Percentiles rank a stretch among this genome's conserved stretches.
Evolutionary conservation across 2,113 vertebrate genomes (phyloP).

Genomic region (Sterrhoptilus dennistouni): DNA sequence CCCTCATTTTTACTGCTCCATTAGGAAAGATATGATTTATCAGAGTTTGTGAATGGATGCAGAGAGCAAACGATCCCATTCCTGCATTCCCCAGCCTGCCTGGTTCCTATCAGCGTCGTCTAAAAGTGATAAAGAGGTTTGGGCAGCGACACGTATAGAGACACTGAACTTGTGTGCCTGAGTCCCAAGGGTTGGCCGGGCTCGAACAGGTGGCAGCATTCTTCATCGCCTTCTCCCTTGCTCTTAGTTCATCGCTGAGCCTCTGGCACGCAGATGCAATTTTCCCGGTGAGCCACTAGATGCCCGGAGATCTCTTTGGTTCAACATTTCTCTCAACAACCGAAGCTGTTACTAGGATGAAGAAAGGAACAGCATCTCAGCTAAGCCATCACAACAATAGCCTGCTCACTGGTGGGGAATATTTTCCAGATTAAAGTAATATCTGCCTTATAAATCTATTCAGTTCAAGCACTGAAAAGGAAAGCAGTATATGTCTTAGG

Average conservation of each 20-base stretch:
- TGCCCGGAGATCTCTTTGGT: constrained; percentile 47
- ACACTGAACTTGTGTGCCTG: background rate
- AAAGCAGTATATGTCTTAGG: background rate
- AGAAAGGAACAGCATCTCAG: background rate
- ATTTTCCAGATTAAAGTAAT: constrained; percentile 27
- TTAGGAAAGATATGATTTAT: background rate
- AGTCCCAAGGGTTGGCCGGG: background rate
- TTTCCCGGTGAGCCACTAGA: constrained; percentile 36
- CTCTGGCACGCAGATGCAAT: background rate
- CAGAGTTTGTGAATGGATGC: background rate
- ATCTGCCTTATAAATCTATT: constrained; percentile 31
- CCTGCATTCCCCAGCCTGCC: background rate
- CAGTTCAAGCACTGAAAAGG: background rate
- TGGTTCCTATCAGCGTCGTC: background rate
- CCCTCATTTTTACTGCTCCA: background rate
- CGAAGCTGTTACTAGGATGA: background rate
- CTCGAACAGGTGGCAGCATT: background rate
- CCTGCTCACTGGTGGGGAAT: background rate
- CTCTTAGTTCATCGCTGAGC: background rate
- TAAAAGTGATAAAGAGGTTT: background rate
- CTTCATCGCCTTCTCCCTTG: background rate
- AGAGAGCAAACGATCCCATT: fast-evolving
- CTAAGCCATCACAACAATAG: background rate
- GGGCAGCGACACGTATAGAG: background rate
- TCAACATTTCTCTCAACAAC: background rate